Evolutionary conservation across 2,888 invertebrate species (phyloP), one percentile per base, ranked within the genome.

Genomic region (Ophion slaviceki): DNA sequence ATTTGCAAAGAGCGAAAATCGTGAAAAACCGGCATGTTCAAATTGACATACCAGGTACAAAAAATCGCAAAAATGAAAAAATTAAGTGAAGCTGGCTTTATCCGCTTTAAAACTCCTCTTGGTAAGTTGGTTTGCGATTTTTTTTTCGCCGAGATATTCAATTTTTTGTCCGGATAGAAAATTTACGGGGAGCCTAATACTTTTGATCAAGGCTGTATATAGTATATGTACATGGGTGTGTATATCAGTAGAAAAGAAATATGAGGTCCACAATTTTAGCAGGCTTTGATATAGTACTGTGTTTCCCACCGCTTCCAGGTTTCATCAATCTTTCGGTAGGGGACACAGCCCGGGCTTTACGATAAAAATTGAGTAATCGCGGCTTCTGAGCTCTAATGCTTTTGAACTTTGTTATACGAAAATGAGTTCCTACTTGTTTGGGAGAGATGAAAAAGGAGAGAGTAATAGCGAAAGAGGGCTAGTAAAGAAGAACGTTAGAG

Each of bases 291-390:
- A 61, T 62, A 64, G 53, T 40, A 14, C 45, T 59, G 28, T 75
- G 74, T 57, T 74, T 28, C 67, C 40, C 64, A 74, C 62, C 45
- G 57, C 62, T 74, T 81, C 78, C 59, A 11, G 66, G 85, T 82
- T 85, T 82, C 85, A 85, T 85, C 85, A 85, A 82, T 85, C 85
- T 85, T 82, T 85, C 79, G 59, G 57, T 57, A 59, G n/a, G 36
- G 76, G 64, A 71, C 71, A 71, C 81, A 80, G 74, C 75, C 47
- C 78, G 71, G 78, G 67, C 83, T 81, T 85, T 80, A 80, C 85
- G 87, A 85, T 85, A 85, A 87, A 87, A 87, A 82, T 85, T 87
- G 82, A 87, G 83, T 87, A 85, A 82, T 84, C 86, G 86, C 70
- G 82, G 82, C 77, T 70, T 75, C 61, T 62, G 74, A 85, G 86